phyloP scores from a whole-genome alignment of 1,140 invertebrate genomes.

The Drosophila sp. region DNA sequence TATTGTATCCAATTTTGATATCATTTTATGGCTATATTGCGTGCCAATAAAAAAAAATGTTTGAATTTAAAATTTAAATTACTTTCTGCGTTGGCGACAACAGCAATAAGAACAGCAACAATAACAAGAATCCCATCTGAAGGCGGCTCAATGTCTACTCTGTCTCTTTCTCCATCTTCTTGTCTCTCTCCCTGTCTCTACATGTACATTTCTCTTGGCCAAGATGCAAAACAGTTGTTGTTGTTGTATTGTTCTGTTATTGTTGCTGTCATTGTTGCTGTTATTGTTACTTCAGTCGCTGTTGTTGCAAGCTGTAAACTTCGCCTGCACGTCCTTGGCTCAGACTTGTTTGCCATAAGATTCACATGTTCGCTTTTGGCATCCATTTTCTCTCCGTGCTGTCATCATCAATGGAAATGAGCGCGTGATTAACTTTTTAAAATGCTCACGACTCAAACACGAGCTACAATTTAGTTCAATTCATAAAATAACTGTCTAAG shows the following conservation, averaged over 20 bases:
- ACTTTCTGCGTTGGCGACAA: conserved; percentile 32
- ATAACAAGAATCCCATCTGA: conserved; percentile 12
- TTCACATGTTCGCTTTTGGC: conserved; percentile 39
- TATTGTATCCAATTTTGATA: neutral
- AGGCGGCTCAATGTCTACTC: conserved; percentile 2
- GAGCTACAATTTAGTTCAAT: neutral
- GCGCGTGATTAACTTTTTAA: conserved; percentile 10
- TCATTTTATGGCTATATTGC: neutral
- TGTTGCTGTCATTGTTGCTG: conserved; percentile 1
- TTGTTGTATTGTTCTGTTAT: conserved; percentile 28
- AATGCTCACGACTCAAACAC: neutral
- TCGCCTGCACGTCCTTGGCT: conserved; percentile 26
- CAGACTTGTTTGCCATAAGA: conserved; percentile 40
- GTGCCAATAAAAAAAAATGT: conserved; percentile 18
- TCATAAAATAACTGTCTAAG: no score
- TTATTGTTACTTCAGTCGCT: conserved; percentile 15
- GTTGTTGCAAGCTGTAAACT: conserved; percentile 14
- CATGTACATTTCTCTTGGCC: conserved; percentile 1
- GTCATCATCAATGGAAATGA: conserved; percentile 27
- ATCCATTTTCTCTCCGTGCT: conserved; percentile 2
- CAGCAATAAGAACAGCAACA: conserved; percentile 1
- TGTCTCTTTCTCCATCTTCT: neutral
- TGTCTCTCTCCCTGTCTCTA: neutral
- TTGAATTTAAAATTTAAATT: conserved; percentile 38
- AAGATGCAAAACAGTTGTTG: conserved; percentile 43